These are phyloP conservation scores for Vireo altiloquus DNA, from an alignment of 2,113 vertebrate genomes.

Conservation along the genomic window DNA sequence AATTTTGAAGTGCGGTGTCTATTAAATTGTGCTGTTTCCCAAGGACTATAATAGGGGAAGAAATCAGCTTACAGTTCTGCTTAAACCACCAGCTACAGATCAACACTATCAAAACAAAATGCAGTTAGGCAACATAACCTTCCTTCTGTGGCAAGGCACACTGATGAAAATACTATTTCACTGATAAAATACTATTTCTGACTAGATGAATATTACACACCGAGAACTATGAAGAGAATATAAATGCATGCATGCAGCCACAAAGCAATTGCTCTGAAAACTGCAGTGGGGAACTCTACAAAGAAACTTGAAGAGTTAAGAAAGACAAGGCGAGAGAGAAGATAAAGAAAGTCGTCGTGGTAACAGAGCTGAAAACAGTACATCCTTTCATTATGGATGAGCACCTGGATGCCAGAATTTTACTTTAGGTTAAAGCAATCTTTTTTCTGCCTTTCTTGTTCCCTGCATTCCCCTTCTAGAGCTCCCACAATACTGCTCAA, in stretches of 20 bases:
- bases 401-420: neutral
- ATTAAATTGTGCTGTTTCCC: neutral
- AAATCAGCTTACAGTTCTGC: neutral
- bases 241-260: rapidly evolving
- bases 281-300: neutral
- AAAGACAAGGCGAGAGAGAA: neutral
- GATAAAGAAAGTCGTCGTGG: neutral
- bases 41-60: neutral
- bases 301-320: neutral
- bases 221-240: neutral
- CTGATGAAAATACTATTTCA: neutral
- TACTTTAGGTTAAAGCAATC: neutral
- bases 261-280: neutral
- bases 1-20: neutral
- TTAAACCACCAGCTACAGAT: neutral
- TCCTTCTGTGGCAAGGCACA: neutral
- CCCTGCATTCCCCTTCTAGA: neutral
- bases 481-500: neutral
- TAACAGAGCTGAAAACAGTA: neutral
- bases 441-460: neutral
- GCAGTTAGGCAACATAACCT: neutral
- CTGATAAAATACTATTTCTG: neutral
- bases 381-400: neutral
- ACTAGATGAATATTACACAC: neutral
- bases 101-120: neutral